Evolutionary conservation across 2,888 invertebrate genomes (phyloP), one percentile per base, ranked within the genome.

Genomic region (Ophonus ardosiacus): DNA sequence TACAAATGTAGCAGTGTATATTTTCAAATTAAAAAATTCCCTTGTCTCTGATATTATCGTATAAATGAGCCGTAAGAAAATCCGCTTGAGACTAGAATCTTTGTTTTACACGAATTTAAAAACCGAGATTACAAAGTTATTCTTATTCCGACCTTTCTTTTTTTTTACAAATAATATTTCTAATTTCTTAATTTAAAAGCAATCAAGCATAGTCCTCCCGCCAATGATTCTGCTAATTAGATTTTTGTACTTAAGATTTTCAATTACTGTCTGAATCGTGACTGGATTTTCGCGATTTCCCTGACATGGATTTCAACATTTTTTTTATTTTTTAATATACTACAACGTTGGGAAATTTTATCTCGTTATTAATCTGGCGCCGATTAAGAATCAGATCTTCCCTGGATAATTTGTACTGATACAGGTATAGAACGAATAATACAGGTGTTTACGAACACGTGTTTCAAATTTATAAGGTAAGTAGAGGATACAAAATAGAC

Each of bases 161-260:
- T 68, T 38, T 38, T 13, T 31, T 68, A 5, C 31, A 38, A 74
- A 74, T 43, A 15, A 74, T 43, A 40, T 74, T 17, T 74, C 43
- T 74, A 40, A 74, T 74, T 74, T 17, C 13, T 18, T 51, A 74
- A 74, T 74, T 74, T 74, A 74, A 74, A 74, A 74, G 71, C 71
- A 74, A 74, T 74, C 71, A 43, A 18, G 17, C 43, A 15, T 43
- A 74, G 43, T 74, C 71, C 43, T 40, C 7, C 8, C 18, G 7
- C 18, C 17, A 74, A 74, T 74, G 71, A 51, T 74, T 43, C 43
- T 18, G 43, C 7, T 74, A 74, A 74, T 74, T 74, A 74, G 71
- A 71, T 74, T 74, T 43, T 18, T 43, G 51, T 74, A 43, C 71
- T 74, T 43, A 74, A 43, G 43, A 74, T 43, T 74, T 74, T 43